Evolutionary conservation across 2,797 vertebrate species (phyloP).

Genomic region (Lycodopsis pacificus): DNA sequence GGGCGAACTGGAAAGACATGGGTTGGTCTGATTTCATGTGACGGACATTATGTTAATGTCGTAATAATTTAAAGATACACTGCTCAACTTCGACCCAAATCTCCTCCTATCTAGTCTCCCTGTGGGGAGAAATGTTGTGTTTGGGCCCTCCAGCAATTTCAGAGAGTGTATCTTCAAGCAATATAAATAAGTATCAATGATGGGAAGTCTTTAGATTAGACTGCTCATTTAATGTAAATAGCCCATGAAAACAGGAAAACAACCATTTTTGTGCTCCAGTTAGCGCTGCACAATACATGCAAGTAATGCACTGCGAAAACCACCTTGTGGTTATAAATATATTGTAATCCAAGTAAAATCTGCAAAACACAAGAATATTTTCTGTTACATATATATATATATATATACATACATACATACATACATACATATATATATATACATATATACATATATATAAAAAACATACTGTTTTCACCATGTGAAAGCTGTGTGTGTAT

Average conservation of each 20-base stretch:
- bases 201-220: background rate
- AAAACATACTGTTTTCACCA: background rate
- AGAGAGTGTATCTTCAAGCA: background rate
- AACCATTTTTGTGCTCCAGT: background rate
- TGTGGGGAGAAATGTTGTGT: background rate
- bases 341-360: background rate
- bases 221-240: background rate
- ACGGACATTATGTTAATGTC: background rate
- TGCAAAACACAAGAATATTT: background rate
- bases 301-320: background rate
- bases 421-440: too few relatives aligned
- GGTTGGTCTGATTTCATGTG: background rate
- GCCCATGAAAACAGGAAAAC: background rate
- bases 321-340: background rate
- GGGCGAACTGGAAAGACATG: constrained; percentile 87
- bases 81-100: background rate
- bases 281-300: background rate
- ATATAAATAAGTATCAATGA: background rate
- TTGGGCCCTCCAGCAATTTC: background rate
- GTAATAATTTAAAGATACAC: background rate
- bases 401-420: too few relatives aligned
- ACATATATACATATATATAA: too few relatives aligned
- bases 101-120: background rate
- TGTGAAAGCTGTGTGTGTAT: too few relatives aligned
- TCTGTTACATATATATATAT: too few relatives aligned